phyloP scores from a whole-genome alignment of 1,140 invertebrate genomes.

The Stegodyphus mimosarum region DNA sequence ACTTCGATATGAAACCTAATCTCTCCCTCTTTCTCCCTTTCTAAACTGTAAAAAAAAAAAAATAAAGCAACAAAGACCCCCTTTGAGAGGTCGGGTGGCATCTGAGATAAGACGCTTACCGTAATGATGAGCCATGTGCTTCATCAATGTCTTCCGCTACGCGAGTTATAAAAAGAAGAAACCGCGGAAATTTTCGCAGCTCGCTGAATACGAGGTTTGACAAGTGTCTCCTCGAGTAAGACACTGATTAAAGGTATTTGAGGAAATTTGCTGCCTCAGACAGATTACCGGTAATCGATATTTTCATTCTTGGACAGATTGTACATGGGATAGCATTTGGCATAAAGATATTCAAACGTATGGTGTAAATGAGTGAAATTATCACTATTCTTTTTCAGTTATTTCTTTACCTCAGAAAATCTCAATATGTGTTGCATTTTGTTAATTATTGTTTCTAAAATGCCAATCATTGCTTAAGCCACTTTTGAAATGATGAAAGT shows the following conservation, averaged over 20 bases:
- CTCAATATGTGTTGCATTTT: too few species aligned
- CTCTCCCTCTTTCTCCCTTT: too few species aligned
- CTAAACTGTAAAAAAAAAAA: too few species aligned
- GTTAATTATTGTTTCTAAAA: too few species aligned
- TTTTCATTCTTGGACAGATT: neutral
- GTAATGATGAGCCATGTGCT: neutral
- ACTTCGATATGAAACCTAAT: too few species aligned
- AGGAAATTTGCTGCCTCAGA: neutral
- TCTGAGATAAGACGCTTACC: neutral
- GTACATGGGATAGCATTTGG: too few species aligned
- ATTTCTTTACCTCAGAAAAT: too few species aligned
- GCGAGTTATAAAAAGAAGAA: constrained; percentile 1
- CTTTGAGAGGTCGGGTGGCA: neutral
- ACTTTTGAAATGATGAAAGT: too few species aligned
- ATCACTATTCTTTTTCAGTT: too few species aligned
- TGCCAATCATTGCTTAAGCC: too few species aligned
- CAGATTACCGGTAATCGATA: neutral
- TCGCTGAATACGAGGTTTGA: constrained; percentile 34
- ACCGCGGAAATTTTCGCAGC: constrained; percentile 36
- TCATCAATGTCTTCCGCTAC: constrained; percentile 42
- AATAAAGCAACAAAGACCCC: neutral
- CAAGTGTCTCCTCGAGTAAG: constrained; percentile 35
- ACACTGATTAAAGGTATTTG: constrained; percentile 33
- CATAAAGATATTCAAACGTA: too few species aligned
- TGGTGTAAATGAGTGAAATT: too few species aligned